Evolutionary conservation across 2,797 vertebrate species (phyloP).

Genomic region (Taeniopygia guttata): DNA sequence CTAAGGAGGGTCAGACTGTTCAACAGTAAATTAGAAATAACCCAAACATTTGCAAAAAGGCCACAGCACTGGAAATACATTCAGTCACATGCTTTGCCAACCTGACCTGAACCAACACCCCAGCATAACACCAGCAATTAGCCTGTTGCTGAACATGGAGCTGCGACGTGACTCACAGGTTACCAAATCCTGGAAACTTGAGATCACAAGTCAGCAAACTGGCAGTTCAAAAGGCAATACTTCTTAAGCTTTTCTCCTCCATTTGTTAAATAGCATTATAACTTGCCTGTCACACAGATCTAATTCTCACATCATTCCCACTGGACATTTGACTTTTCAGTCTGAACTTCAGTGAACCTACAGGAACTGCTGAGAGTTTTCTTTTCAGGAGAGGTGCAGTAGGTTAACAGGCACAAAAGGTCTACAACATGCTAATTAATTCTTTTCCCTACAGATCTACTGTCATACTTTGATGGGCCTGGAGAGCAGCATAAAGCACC

Average conservation of each 20-base stretch:
- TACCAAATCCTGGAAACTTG: not conserved
- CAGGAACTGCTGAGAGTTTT: not conserved
- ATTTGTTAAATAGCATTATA: not conserved
- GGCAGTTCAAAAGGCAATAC: not conserved
- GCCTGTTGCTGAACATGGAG: rapidly evolving
- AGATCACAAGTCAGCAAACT: not conserved
- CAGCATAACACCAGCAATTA: not conserved
- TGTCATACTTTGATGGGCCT: not conserved
- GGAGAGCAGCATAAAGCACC: not conserved
- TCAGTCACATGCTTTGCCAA: not conserved
- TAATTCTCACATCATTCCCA: not conserved
- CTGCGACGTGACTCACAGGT: not conserved
- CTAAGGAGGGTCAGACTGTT: not conserved
- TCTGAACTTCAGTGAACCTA: not conserved
- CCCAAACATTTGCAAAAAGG: not conserved
- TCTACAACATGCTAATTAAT: not conserved
- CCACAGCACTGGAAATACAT: not conserved
- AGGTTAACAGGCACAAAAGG: not conserved
- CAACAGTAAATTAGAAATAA: not conserved
- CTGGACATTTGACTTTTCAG: not conserved
- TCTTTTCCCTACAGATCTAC: not conserved
- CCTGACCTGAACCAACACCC: not conserved
- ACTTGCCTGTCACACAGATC: not conserved
- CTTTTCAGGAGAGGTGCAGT: not conserved
- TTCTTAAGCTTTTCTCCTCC: not conserved